Percentiles rank a stretch among this genome's conserved stretches.
Conservation (phyloP, 2,113 vertebrate species). For the Mobula hypostoma region DNA sequence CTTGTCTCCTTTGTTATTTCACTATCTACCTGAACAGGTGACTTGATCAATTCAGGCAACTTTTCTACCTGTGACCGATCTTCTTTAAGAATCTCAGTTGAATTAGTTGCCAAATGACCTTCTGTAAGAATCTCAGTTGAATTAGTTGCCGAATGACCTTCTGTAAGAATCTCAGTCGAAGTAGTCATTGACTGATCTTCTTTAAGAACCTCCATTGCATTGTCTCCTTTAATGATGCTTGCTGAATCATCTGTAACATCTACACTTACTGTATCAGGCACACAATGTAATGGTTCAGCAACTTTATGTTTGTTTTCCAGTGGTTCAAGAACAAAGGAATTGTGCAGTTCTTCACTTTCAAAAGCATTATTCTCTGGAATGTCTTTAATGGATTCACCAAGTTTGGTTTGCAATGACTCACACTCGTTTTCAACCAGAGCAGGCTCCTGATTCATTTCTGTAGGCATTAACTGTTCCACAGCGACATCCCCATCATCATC, state of each 20-base stretch:
- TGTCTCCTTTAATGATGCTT: slow-evolving; percentile 30
- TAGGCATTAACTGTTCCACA: background rate
- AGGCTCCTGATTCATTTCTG: slow-evolving; percentile 41
- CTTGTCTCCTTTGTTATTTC: background rate
- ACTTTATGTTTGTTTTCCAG: slow-evolving; percentile 45
- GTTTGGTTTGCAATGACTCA: background rate
- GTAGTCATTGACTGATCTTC: too few relatives aligned
- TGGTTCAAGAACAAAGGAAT: slow-evolving; percentile 47
- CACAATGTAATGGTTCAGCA: slow-evolving; percentile 54
- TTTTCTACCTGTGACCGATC: too few relatives aligned
- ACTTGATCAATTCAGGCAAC: background rate
- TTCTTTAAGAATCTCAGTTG: too few relatives aligned
- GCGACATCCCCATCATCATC: slow-evolving; percentile 64
- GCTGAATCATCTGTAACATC: slow-evolving; percentile 60
- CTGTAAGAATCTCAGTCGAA: too few relatives aligned
- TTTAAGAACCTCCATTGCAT: too few relatives aligned
- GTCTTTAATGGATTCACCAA: background rate
- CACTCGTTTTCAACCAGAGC: slow-evolving; percentile 30
- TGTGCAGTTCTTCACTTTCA: slow-evolving; percentile 43
- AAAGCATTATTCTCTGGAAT: slow-evolving; percentile 32
- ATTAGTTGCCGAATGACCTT: too few relatives aligned
- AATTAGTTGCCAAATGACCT: too few relatives aligned
- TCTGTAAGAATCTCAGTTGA: too few relatives aligned
- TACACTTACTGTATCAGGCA: slow-evolving; percentile 60
- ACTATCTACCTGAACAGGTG: background rate